Evolutionary conservation across 2,113 vertebrate species (phyloP).

Genomic region (Gymnobelideus leadbeateri): DNA sequence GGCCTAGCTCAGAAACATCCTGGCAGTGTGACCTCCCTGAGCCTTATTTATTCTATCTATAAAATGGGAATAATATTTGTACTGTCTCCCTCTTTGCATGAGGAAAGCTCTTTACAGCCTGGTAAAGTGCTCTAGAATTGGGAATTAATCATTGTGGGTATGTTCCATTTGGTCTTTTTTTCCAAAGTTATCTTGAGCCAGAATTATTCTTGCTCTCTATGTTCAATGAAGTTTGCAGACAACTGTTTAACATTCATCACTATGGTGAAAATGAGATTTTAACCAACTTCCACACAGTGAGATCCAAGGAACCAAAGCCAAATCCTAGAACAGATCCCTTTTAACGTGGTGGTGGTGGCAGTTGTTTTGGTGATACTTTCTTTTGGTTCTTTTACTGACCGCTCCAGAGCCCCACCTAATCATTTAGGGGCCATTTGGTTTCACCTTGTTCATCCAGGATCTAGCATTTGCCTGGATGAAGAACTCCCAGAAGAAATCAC

Average conservation of each 20-base stretch:
- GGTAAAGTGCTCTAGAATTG: background rate
- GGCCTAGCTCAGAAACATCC: background rate
- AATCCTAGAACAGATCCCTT: background rate
- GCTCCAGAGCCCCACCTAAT: background rate
- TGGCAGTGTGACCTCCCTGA: background rate
- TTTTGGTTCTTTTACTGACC: constrained; percentile 33
- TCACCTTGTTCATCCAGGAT: constrained; percentile 77
- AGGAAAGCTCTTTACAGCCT: background rate
- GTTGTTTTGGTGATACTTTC: background rate
- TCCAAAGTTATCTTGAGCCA: background rate
- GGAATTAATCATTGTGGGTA: background rate
- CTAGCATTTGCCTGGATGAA: constrained; percentile 82
- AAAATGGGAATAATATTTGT: background rate
- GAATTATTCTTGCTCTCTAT: accelerated
- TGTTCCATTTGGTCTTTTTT: background rate
- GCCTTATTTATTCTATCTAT: background rate
- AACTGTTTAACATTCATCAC: background rate
- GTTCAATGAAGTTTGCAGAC: background rate
- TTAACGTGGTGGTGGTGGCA: background rate
- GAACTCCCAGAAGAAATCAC: constrained; percentile 91
- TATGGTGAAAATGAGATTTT: background rate
- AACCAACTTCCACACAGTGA: background rate
- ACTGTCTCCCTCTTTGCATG: background rate
- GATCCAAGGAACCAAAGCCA: background rate
- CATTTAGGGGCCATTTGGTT: background rate